A percentile compares a stretch with the other conserved stretches of the same genome.
Conservation (phyloP, 2,888 invertebrate species). For the Drosophila pseudotakahashii region DNA sequence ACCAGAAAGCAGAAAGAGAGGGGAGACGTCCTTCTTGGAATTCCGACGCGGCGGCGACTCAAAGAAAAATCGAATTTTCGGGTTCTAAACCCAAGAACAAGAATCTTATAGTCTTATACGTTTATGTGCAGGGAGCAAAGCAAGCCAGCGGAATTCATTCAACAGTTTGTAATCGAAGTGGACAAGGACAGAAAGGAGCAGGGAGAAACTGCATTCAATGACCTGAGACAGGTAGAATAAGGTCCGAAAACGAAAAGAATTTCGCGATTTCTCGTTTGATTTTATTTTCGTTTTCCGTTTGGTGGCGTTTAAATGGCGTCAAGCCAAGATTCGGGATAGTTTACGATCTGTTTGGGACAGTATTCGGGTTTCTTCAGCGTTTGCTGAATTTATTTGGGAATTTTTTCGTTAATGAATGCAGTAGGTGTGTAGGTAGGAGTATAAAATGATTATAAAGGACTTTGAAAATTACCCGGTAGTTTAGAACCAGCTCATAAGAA, state of each 20-base stretch:
- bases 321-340: constrained; percentile 42
- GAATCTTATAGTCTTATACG: neutral
- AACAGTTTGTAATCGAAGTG: constrained; percentile 76
- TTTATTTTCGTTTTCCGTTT: constrained; percentile 19
- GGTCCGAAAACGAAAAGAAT: constrained; percentile 34
- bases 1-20: constrained; percentile 34
- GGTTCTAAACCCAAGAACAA: neutral
- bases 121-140: constrained; percentile 16
- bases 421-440: neutral
- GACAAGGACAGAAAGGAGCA: constrained; percentile 32
- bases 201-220: constrained; percentile 66
- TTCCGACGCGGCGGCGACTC: constrained; percentile 50
- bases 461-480: too few species aligned
- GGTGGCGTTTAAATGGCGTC: constrained; percentile 76
- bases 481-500: too few species aligned
- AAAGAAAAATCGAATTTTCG: constrained; percentile 46
- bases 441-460: too few species aligned
- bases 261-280: constrained; percentile 39
- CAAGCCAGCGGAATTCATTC: constrained; percentile 69
- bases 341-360: constrained; percentile 53
- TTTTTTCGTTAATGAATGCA: constrained; percentile 1
- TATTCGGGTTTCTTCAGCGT: neutral
- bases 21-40: constrained; percentile 73
- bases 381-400: neutral
- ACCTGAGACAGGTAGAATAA: constrained; percentile 46